A percentile compares a stretch with the other conserved stretches of the same genome.
phyloP scores from a whole-genome alignment of 2,113 vertebrate species.

The Caracal caracal region DNA sequence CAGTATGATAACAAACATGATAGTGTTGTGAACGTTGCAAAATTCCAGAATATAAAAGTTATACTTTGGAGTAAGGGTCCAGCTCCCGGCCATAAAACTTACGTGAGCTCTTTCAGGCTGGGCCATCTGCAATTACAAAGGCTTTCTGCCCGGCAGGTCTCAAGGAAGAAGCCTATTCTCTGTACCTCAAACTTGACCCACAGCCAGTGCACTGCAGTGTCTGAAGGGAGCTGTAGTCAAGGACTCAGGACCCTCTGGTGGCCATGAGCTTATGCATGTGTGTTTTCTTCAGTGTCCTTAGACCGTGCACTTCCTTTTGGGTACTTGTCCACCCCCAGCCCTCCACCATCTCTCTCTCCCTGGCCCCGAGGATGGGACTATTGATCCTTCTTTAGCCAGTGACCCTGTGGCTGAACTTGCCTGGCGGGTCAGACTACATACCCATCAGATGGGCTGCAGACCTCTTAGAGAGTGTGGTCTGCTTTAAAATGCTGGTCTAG shows the following conservation, averaged over 20 bases:
- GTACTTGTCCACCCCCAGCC: no score
- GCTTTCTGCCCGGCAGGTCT: background rate
- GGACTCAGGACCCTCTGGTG: fast-evolving
- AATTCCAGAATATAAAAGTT: background rate
- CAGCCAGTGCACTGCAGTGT: background rate
- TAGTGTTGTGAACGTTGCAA: background rate
- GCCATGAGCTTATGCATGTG: background rate
- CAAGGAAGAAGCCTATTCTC: background rate
- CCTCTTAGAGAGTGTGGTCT: background rate
- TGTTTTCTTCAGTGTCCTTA: background rate
- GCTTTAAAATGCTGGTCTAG: background rate
- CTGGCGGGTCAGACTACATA: no score
- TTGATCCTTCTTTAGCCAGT: background rate
- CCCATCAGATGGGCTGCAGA: background rate
- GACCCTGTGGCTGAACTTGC: background rate
- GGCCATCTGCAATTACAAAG: background rate
- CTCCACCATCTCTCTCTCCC: background rate
- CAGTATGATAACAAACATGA: background rate
- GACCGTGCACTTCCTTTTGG: background rate
- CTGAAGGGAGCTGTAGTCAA: fast-evolving
- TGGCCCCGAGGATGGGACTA: background rate
- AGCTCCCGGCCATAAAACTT: background rate
- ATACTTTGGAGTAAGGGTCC: background rate
- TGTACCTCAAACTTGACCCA: no score
- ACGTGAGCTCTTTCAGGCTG: background rate